Evolutionary conservation across 2,888 invertebrate genomes (phyloP).

Genomic region (Zygogramma bicolorata): DNA sequence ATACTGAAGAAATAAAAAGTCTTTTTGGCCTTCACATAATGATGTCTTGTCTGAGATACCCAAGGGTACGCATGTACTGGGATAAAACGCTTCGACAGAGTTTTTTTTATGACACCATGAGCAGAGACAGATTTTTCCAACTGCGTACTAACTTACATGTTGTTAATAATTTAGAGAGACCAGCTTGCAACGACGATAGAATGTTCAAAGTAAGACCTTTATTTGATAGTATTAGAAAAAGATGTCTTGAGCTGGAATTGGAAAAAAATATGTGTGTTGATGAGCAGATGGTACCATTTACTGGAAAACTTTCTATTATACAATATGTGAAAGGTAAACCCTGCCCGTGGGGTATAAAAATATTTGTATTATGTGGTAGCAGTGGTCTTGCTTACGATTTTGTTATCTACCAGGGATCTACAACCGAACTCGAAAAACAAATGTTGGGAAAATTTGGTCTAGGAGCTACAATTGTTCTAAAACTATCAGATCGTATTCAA

Average conservation of each 20-base stretch:
- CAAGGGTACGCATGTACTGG: background rate
- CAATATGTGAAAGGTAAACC: slow-evolving; percentile 15
- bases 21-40: background rate
- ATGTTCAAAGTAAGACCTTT: too few species aligned
- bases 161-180: too few species aligned
- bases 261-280: too few species aligned
- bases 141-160: too few species aligned
- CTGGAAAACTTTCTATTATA: background rate
- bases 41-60: background rate
- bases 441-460: background rate
- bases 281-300: too few species aligned
- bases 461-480: background rate
- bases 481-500: background rate
- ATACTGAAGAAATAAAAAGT: slow-evolving; percentile 6
- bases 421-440: background rate
- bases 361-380: background rate
- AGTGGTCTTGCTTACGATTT: slow-evolving; percentile 6
- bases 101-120: too few species aligned
- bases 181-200: too few species aligned
- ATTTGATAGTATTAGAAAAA: too few species aligned
- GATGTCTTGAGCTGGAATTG: too few species aligned
- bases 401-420: slow-evolving; percentile 14
- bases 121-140: too few species aligned
- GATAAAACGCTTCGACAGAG: too few species aligned
- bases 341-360: slow-evolving; percentile 15